A percentile compares a stretch with the other conserved stretches of the same genome.
Conservation (phyloP, 1,140 invertebrate genomes). For the Nasonia vitripennis region DNA sequence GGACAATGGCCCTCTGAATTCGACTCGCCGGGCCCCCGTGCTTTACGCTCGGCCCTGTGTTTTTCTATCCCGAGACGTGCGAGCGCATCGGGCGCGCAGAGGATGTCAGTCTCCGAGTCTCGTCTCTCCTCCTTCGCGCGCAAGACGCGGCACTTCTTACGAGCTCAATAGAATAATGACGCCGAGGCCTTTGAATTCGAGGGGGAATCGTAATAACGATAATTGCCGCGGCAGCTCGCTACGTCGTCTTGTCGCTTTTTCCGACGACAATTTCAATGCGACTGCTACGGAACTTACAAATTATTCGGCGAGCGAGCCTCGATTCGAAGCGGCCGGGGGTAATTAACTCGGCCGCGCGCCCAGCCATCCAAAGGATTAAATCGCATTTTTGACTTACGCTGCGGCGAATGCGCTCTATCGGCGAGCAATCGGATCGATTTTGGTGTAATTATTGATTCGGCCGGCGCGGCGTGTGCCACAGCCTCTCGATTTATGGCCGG, state of each 20-base stretch:
- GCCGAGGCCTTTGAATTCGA: slow-evolving; percentile 27
- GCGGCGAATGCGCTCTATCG: neutral
- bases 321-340: neutral
- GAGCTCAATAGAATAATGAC: slow-evolving; percentile 73
- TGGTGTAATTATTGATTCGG: slow-evolving; percentile 16
- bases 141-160: slow-evolving; percentile 63
- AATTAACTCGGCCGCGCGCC: neutral
- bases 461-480: neutral
- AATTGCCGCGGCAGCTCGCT: slow-evolving; percentile 58
- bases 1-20: no score
- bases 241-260: neutral
- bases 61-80: no score
- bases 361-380: neutral
- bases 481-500: neutral
- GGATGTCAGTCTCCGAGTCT: slow-evolving; percentile 15
- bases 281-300: slow-evolving; percentile 6
- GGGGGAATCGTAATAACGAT: slow-evolving; percentile 59
- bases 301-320: slow-evolving; percentile 8
- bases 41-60: no score
- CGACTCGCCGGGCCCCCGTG: no score
- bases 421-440: slow-evolving; percentile 18
- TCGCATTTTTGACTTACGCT: slow-evolving; percentile 24
- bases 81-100: neutral
- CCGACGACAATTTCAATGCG: neutral
- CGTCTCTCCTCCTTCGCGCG: neutral